Evolutionary conservation across 2,888 invertebrate genomes (phyloP).

Genomic region (Tupiocoris notatus): DNA sequence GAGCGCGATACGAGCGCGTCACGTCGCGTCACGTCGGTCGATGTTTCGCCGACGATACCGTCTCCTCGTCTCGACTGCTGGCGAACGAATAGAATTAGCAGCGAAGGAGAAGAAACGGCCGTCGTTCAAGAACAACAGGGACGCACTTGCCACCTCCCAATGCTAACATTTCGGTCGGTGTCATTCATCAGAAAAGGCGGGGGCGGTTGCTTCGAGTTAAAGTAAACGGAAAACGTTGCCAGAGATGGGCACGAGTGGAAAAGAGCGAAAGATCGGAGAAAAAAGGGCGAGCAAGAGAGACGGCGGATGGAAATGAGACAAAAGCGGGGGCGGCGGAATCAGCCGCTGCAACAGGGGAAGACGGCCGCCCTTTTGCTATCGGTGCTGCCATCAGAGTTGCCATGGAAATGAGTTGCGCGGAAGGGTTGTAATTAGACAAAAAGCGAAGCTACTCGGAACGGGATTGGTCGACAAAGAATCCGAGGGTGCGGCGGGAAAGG

Average conservation of each 20-base stretch:
- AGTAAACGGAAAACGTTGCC: conserved; percentile 17
- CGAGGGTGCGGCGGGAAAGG: background rate
- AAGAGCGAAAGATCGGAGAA: background rate
- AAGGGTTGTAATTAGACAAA: conserved; percentile 36
- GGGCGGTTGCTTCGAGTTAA: background rate
- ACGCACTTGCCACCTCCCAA: background rate
- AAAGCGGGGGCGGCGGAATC: background rate
- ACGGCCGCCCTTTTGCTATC: conserved; percentile 18
- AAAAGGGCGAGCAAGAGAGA: background rate
- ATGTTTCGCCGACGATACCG: background rate
- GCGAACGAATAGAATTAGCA: background rate
- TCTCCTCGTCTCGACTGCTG: background rate
- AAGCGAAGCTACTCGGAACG: background rate
- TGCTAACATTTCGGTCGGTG: background rate
- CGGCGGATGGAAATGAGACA: background rate
- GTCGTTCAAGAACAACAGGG: background rate
- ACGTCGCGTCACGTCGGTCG: too few relatives aligned
- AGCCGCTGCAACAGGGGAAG: background rate
- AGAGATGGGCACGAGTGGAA: conserved; percentile 10
- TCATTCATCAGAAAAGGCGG: background rate
- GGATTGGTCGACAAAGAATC: conserved; percentile 11
- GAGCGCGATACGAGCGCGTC: background rate
- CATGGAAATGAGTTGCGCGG: conserved; percentile 39
- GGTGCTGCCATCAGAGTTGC: conserved; percentile 31
- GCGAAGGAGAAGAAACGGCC: background rate